Evolutionary conservation across 2,888 invertebrate genomes (phyloP), one percentile per base, ranked within the genome.

Genomic region (Metellina segmentata): DNA sequence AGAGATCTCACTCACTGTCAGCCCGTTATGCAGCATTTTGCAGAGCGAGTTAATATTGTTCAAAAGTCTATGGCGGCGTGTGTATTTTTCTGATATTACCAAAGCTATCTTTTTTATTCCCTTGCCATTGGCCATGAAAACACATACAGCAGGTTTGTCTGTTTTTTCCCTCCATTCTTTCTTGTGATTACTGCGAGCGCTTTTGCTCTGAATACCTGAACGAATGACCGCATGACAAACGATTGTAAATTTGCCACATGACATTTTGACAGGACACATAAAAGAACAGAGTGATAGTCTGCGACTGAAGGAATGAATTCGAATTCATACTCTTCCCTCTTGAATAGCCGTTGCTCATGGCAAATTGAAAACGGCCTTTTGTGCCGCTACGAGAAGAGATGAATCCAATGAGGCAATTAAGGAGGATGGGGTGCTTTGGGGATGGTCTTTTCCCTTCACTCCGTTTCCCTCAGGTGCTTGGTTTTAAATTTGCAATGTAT

Each of bases 201-300:
- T 71, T 72, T 88, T 20, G 77, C 86, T 90, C 90, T 86, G 85
- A 86, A 81, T 86, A 86, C 86, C 85, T 75, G 72, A 91, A 83
- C 87, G 91, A 91, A 91, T 87, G 91, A 87, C 82, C 82, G 78
- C 82, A 53, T 91, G 91, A 91, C 91, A 91, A 91, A 91, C 91
- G 91, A 91, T 91, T 91, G 87, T 87, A 91, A 91, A 91, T 91
- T 91, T 82, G 82, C 87, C 87, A 78, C 91, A n/a, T 91, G 91
- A 86, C 91, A 83, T 83, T 91, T 87, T 91, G 91, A 91, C 87
- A 91, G 83, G 82, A 48, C 51, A 71, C 53, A 91, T 87, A 91
- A 91, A 91, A 91, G 91, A 83, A 70, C 86, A 75, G 81, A 90
- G 77, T 85, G 90, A 90, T 90, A 85, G 85, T 69, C 70, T 75